Evolutionary conservation across 2,888 invertebrate species (phyloP), one percentile per base, ranked within the genome.

Genomic region (Leptinotarsa tumamoca): DNA sequence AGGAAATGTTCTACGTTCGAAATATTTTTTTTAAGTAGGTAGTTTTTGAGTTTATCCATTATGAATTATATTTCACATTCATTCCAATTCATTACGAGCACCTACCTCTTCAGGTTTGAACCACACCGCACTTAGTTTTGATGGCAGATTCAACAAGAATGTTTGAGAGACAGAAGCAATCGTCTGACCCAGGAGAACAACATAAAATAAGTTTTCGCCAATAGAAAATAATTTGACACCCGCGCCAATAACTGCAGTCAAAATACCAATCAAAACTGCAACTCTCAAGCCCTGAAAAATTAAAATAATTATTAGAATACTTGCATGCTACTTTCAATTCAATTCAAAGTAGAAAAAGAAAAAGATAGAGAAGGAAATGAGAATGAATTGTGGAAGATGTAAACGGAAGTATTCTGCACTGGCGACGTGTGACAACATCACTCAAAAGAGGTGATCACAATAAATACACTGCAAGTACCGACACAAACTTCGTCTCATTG

Each of bases 31-130:
- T 33, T 0, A 27, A 33, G 33, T 33, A 33, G 33, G 33, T 33
- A 33, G 33, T 7, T 7, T 33, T 33, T 33, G 7, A 33, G 7
- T 33, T 33, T 33, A 33, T 33, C 7, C 7, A 33, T 33, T 33
- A 33, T 2, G 7, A 33, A 7, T 7, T 0, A 33, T 33, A 33
- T 33, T 33, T 33, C 33, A 33, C 33, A 33, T 33, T 27, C 27
- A 33, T 33, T 33, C 7, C 33, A 33, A 1, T 33, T 33, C 7
- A 33, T 33, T 2, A 33, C 5, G 33, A 33, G 2, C 33, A 33
- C 97, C 96, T 43, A 98, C 97, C 90, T 98, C 96, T 85, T 96
- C 94, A 0, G 96, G 94, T 4, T 98, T 97, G 87, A 99, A 99
- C 98, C 98, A 99, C 54, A 97, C 96, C 0, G 98, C 97, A 0